Evolutionary conservation across 2,888 invertebrate species (phyloP), one percentile per base, ranked within the genome.

Genomic region (Ochropleura plecta): DNA sequence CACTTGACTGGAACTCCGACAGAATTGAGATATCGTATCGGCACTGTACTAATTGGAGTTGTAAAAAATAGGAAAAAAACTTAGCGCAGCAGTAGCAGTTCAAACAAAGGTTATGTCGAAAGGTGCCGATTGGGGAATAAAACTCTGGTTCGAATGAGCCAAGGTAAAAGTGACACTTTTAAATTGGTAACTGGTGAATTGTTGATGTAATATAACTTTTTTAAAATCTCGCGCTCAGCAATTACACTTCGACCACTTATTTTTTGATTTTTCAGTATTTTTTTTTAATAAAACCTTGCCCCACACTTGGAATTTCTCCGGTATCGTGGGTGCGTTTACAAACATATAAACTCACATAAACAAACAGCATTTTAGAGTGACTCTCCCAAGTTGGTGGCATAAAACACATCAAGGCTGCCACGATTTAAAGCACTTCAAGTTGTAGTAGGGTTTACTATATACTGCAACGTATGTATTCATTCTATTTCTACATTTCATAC

Each of bases 1-100:
- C 60, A 40, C 83, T 83, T 44, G 44, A 67, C 30, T 48, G 46
- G 20, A 59, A 70, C 40, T 75, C 63, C 30, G 60, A 72, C 30
- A 62, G 63, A 78, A 76, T 79, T 30, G 18, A 75, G 72, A 79
- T 82, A 79, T 72, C 72, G 83, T 76, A 76, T 83, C 83, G 57
- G 49, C 20, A 48, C 67, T 44, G 42, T 9, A 70, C 83, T 82
- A 83, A 83, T 83, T 83, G 79, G 76, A 67, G 44, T 42, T 48
- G 48, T 30, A 20, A 79, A 79, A 81, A 59, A 68, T 40, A 14
- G n/a, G 3, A 70, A 60, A 70, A 82, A 20, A 82, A 20, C 40
- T 48, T 40, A 14, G 12, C 8, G 12, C 2, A 49, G 1, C 30
- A 48, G 44, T 42, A 49, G 1, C 30, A 48, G 44, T 42, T 73